A percentile compares a stretch with the other conserved stretches of the same genome.
These are phyloP conservation scores for Nasonia longicornis DNA, from an alignment of 1,140 invertebrate genomes.

Conservation along the genomic window DNA sequence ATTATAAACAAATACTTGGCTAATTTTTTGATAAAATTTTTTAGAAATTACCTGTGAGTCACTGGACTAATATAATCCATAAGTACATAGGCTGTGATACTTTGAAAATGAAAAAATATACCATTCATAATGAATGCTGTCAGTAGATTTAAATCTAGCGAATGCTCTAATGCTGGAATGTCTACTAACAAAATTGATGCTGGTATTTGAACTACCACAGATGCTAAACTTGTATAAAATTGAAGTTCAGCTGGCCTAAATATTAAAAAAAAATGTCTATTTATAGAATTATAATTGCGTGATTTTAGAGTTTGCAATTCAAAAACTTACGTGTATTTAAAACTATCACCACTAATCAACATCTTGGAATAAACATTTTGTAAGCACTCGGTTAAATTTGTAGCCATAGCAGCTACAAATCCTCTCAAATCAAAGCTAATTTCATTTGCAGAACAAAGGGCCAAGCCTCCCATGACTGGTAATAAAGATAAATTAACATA, in stretches of 20 bases:
- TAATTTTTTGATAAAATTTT: not conserved
- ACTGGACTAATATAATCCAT: conserved; percentile 90
- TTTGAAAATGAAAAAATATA: conserved; percentile 89
- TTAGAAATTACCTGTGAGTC: conserved; percentile 80
- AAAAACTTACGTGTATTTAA: conserved; percentile 82
- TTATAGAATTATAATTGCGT: not conserved
- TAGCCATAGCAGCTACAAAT: conserved; percentile 83
- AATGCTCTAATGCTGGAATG: conserved; percentile 68
- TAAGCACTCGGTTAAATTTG: conserved; percentile 87
- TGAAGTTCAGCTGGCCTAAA: conserved; percentile 85
- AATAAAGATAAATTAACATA: conserved; percentile 84
- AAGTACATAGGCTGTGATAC: conserved; percentile 86
- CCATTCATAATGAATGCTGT: conserved; percentile 81
- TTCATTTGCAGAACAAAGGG: conserved; percentile 86
- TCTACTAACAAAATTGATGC: conserved; percentile 80
- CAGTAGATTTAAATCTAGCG: conserved; percentile 71
- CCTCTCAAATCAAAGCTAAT: conserved; percentile 84
- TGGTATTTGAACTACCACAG: conserved; percentile 84
- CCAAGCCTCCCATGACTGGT: conserved; percentile 87
- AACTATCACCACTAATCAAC: conserved; percentile 83
- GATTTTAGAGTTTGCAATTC: not conserved
- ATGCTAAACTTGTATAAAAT: conserved; percentile 86
- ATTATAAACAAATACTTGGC: conserved; percentile 1
- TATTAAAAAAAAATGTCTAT: conserved; percentile 5
- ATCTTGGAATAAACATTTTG: conserved; percentile 90